These are phyloP conservation scores for Chionoecetes opilio DNA, from an alignment of 1,140 invertebrate genomes.

Conservation along the genomic window DNA sequence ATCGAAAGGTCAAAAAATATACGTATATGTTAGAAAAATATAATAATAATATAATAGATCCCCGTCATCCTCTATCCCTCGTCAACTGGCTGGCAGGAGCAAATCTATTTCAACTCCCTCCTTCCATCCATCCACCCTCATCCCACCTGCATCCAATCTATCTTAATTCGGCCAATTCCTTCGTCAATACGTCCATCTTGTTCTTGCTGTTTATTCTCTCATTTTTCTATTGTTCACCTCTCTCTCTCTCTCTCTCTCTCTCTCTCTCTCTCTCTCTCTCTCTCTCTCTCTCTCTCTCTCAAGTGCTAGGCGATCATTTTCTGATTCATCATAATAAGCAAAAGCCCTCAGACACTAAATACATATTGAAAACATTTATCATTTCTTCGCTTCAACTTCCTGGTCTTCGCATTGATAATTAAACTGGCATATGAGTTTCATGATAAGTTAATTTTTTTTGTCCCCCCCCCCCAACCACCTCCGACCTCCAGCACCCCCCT, in stretches of 20 bases:
- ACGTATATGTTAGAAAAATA: not conserved
- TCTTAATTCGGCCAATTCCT: slow-evolving; percentile 50
- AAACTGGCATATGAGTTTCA: slow-evolving; percentile 7
- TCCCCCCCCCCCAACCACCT: not conserved
- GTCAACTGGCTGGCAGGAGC: not conserved
- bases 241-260: not conserved
- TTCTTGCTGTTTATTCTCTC: slow-evolving; percentile 8
- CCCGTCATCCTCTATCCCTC: not conserved
- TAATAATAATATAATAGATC: not conserved
- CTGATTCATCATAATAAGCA: not conserved
- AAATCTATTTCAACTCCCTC: slow-evolving; percentile 43
- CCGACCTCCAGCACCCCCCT: not conserved
- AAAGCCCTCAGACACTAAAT: not conserved
- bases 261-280: slow-evolving; percentile 1
- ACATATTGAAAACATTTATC: slow-evolving; percentile 21
- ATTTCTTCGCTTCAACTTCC: not conserved
- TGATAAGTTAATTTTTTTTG: slow-evolving; percentile 1
- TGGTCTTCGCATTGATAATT: not conserved
- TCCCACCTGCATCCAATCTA: slow-evolving; percentile 67
- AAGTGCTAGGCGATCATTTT: not conserved
- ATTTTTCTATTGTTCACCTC: not conserved
- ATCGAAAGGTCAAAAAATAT: not conserved
- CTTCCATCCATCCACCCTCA: slow-evolving; percentile 44
- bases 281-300: slow-evolving; percentile 45
- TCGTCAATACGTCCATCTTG: slow-evolving; percentile 55